Base-by-base conservation (phyloP, 1,140 invertebrate species). In the Megalopta genalis region DNA sequence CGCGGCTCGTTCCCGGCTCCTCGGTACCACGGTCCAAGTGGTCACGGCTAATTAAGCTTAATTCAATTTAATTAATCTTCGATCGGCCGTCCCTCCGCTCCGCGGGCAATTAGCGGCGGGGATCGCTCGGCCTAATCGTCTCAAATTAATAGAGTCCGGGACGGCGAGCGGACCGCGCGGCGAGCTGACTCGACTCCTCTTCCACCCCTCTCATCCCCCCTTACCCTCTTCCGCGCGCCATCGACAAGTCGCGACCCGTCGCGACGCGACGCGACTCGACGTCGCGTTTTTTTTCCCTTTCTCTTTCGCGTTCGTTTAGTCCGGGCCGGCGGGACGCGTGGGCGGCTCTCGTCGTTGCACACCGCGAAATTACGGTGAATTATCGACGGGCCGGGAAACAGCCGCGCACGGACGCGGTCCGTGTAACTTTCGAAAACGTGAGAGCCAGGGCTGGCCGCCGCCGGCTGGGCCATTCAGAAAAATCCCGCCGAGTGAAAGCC, bases 21-120 rank as follows among this genome's bases (percentile, higher is more conserved):
- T 70, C 59, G 52, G 39, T 63, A 64, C 60, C 73, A 63, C 76
- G 32, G 25, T 63, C 49, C 78, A 67, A 82, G 76, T 77, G 77
- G 68, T 80, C 81, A 81, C 86, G 86, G 81, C 86, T 90, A 91
- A 91, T 91, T 91, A 90, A 88, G 84, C 87, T 89, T 86, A 88
- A 89, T 90, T 90, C 86, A 81, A 88, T 90, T 87, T 89, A 91
- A 91, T 91, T 91, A 87, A 88, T 88, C 79, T 80, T 69, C 83
- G 73, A 82, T 81, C 67, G 57, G 69, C 25, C 49, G 8, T 32
- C 64, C 32, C 32, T 6, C 59, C n/a, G 14, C 18, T 62, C 60
- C 73, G 59, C 49, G 52, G 78, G 67, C 81, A 90, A 90, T 90
- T 89, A 89, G 83, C 82, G 52, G 54, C 16, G 62, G 71, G 85